Percentiles rank a stretch among this genome's conserved stretches.
phyloP scores from a whole-genome alignment of 2,888 invertebrate species.

The Lasioglossum malachurum region DNA sequence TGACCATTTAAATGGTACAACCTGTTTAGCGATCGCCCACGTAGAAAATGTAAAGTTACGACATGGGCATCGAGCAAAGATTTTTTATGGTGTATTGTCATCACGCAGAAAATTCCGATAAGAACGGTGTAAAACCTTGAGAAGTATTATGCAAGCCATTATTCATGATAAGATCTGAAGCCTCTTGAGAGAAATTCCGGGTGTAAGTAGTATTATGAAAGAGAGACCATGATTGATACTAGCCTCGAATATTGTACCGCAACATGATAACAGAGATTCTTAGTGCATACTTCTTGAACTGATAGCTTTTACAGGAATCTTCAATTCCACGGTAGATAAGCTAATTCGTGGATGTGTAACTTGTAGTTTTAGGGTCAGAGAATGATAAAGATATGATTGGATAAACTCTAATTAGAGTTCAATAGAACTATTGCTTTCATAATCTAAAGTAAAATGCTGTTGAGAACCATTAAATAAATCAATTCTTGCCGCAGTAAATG shows the following conservation, averaged over 20 bases:
- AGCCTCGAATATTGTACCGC: background rate
- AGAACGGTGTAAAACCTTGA: background rate
- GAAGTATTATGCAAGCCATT: background rate
- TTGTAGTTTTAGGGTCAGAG: background rate
- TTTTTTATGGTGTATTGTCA: conserved; percentile 4
- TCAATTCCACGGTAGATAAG: background rate
- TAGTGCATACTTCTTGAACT: background rate
- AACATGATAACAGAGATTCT: background rate
- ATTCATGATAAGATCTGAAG: background rate
- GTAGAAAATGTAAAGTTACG: background rate
- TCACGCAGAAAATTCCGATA: background rate
- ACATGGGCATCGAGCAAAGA: background rate
- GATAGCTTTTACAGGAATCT: background rate
- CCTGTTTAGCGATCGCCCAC: background rate
- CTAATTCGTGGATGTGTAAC: background rate
- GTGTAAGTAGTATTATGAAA: no score
- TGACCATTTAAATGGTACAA: background rate
- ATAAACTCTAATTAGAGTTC: no score
- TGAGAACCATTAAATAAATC: no score
- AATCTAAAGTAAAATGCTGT: no score
- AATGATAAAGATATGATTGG: background rate
- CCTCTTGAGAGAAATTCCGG: no score
- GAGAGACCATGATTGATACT: no score
- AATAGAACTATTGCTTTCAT: no score
- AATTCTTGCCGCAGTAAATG: no score